Base-by-base conservation (phyloP, 2,113 vertebrate species). In the Addax nasomaculatus region DNA sequence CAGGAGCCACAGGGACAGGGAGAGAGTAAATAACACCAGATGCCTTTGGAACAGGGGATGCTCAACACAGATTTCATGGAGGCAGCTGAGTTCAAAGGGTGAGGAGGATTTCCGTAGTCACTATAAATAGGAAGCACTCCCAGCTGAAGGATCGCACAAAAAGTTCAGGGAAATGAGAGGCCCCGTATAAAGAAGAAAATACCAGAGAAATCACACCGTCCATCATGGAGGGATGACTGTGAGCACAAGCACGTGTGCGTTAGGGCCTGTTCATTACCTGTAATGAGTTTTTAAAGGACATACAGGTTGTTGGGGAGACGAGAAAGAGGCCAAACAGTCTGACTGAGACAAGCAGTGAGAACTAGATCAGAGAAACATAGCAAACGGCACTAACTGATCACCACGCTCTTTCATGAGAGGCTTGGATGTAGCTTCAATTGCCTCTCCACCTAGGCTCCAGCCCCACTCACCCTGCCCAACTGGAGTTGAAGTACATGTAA, bases 171-270 rank as follows among this genome's bases (percentile, higher is more conserved):
- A 64, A 51, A 47, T 6, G n/a, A 43, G 45, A 39, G 80, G 21
- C 51, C 27, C 27, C 0, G 1, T 80, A 13, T 29, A 81, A 88
- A 76, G 64, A 79, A 19, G 15, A 30, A 1, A 8, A 4, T 17
- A 81, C 29, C 23, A 1, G 19, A 81, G 53, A 73, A 73, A 51
- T 49, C 53, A 45, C 21, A 17, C 6, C 2, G 1, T 13, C n/a
- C 17, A 9, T n/a, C n/a, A 30, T 3, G 57, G 21, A 90, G 14
- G 14, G 29, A 17, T 8, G 9, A 80, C 25, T 12, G 33, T 39
- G 45, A 62, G 78, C 6, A 1, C 5, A 3, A 1, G 16, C 55
- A 10, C 3, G 0, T 4, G 1, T 2, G 23, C 2, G 3, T 49
- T 55, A 36, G 45, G 83, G 73, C 55, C 2, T 2, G 2, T 27